phyloP scores from a whole-genome alignment of 2,797 vertebrate species.

The Enteromius unitaeniatus region DNA sequence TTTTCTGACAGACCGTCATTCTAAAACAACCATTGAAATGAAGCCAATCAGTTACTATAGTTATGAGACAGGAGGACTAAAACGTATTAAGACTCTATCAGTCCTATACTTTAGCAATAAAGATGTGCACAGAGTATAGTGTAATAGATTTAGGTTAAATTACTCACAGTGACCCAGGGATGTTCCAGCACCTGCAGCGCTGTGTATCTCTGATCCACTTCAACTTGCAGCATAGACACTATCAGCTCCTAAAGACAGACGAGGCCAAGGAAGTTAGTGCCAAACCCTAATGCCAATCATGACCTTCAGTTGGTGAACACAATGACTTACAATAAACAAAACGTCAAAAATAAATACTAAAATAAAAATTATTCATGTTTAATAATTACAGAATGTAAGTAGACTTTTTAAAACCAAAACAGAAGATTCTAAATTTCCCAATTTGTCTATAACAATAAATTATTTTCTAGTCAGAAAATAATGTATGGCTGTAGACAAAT shows the following conservation, averaged over 20 bases:
- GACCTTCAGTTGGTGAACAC: neutral
- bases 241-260: slow-evolving; percentile 87
- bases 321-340: neutral
- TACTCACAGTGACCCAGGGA: slow-evolving; percentile 95
- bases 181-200: slow-evolving; percentile 95
- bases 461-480: neutral
- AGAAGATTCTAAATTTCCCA: neutral
- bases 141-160: neutral
- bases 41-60: neutral
- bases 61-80: slow-evolving; percentile 17
- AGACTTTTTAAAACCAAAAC: neutral
- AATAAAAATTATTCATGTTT: neutral
- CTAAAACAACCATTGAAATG: slow-evolving; percentile 68
- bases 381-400: neutral
- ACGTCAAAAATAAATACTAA: neutral
- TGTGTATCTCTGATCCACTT: slow-evolving; percentile 92
- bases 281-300: neutral
- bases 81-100: neutral
- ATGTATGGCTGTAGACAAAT: neutral
- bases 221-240: slow-evolving; percentile 94
- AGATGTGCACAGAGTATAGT: no score
- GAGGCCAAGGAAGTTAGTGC: neutral
- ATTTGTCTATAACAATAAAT: neutral
- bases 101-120: neutral
- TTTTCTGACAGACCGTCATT: slow-evolving; percentile 90